Evolutionary conservation across 2,797 vertebrate genomes (phyloP), one percentile per base, ranked within the genome.

Genomic region (Sarcoramphus papa): DNA sequence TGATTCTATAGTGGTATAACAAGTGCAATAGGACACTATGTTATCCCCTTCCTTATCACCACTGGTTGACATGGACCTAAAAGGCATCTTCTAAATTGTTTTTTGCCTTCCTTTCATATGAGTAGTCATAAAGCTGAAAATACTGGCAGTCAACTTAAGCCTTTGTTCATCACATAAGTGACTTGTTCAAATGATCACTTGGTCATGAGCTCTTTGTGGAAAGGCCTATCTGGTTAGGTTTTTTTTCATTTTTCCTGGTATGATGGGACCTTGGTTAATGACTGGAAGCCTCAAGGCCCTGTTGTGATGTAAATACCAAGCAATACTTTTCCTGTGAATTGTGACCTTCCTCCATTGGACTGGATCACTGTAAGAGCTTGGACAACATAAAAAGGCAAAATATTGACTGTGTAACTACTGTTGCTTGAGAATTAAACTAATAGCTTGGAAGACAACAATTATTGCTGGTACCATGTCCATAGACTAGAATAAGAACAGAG

Each of bases 211-310:
- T 77, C 17, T 67, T 72, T 82, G n/a, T 33, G 30, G 57, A 67
- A 68, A 68, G 5, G 14, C 6, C 17, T 77, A 7, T 15, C 2
- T 1, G 0, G 6, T 13, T 16, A 4, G 5, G 12, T 24, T 10
- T 59, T 31, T 47, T 27, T 28, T 5, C 1, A 4, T 64, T 89
- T 80, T 64, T 3, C 27, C 10, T 74, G 19, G 16, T 76, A 11
- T 86, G 56, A 45, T 81, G 30, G 30, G 10, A 69, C 13, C 47
- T 50, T 24, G 12, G 18, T 67, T 63, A 60, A 73, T 51, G 16
- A 25, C 16, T 56, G 22, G 27, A 82, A 78, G 5, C 17, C 72
- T 68, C 13, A 24, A 40, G 53, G 28, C 15, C 48, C 9, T 51
- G 4, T 17, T 24, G 8, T 22, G 27, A 54, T 54, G 17, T 20